Conservation (phyloP, 1,140 invertebrate genomes). For the Trichomalopsis sarcophagae region DNA sequence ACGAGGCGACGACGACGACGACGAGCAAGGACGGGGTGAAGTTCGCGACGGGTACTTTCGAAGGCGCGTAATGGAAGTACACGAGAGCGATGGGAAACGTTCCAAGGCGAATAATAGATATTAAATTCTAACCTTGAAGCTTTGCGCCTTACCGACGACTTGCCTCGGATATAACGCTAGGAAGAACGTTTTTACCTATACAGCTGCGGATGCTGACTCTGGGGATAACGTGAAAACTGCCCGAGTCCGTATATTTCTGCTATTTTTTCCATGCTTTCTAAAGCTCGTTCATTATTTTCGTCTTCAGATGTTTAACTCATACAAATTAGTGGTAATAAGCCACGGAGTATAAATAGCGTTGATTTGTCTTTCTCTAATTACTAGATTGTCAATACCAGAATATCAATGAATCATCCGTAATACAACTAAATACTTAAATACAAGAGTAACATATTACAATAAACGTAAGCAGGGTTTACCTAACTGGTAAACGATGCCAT, state of each 20-base stretch:
- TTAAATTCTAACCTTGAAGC: conserved; percentile 23
- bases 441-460: too few species aligned
- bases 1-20: too few species aligned
- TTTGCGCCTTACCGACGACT: neutral
- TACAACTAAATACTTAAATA: too few species aligned
- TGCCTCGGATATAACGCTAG: neutral
- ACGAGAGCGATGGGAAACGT: neutral
- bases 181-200: neutral
- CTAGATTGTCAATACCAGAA: too few species aligned
- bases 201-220: neutral
- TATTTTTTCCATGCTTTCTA: neutral
- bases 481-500: too few species aligned
- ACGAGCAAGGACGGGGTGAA: neutral
- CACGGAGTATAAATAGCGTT: neutral
- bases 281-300: neutral
- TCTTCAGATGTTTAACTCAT: neutral
- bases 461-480: too few species aligned
- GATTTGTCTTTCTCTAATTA: too few species aligned
- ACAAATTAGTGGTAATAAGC: too few species aligned
- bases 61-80: conserved; percentile 22
- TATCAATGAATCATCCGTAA: too few species aligned
- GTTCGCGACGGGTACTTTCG: neutral
- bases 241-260: neutral
- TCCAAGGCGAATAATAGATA: conserved; percentile 37
- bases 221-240: conserved; percentile 3